Conservation (phyloP, 53 echinoderm and acorn worm genomes). For the Temnopleurus reevesii region DNA sequence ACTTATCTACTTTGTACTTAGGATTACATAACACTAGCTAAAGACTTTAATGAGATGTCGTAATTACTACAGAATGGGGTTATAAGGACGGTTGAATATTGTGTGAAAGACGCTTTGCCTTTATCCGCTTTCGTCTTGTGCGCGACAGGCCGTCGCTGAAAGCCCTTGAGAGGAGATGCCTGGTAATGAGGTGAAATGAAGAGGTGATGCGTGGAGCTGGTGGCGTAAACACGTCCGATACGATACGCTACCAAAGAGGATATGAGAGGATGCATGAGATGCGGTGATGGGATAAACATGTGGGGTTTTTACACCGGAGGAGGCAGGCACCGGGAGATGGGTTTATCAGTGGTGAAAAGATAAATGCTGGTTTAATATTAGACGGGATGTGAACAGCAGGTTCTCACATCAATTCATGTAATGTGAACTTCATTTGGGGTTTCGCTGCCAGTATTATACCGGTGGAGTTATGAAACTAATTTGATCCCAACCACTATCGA, state of each 20-base stretch:
- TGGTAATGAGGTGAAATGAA: constrained; percentile 38
- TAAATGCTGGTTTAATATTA: constrained; percentile 4
- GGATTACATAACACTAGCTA: not conserved
- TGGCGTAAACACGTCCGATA: constrained; percentile 3
- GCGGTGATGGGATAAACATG: constrained; percentile 17
- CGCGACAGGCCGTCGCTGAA: not conserved
- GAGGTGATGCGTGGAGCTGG: constrained; percentile 4
- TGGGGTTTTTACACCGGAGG: not conserved
- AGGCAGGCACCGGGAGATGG: not conserved
- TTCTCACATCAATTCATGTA: not conserved
- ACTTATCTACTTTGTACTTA: no score
- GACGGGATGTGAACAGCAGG: not conserved
- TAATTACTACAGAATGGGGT: not conserved
- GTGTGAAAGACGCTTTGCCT: not conserved
- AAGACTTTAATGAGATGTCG: not conserved
- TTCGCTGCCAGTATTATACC: no score
- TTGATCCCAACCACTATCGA: no score
- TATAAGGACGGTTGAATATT: not conserved
- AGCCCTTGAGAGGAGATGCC: constrained; percentile 23
- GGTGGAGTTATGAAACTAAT: no score
- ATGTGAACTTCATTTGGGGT: no score
- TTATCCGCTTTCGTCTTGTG: not conserved
- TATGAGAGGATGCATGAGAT: not conserved
- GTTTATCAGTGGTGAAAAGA: not conserved
- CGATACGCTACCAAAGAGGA: no score